Base-by-base conservation (phyloP, 64 coral and sea anemone species). In the Cladopsammia gracilis region DNA sequence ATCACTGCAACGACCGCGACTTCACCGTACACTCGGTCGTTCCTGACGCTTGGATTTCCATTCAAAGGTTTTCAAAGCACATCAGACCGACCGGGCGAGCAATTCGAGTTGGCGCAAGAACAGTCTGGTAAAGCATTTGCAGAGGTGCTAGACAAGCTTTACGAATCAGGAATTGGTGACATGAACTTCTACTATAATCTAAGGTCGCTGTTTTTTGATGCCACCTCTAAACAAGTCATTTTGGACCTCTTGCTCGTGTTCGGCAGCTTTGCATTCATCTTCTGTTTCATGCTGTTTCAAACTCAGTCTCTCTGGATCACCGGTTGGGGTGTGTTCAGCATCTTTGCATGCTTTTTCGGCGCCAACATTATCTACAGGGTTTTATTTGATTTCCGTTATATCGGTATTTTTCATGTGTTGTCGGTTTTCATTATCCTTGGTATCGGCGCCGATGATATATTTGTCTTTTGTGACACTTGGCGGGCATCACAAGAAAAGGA, bases 381-480 rank as follows among this genome's bases (percentile, higher is more conserved):
- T 16, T 18, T 92, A 3, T 56, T 92, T 24, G 90, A 92, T 60
- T 92, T 59, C 58, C 90, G 90, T 16, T 92, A 92, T 76, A 60
- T 92, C 4, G 90, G 90, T 6, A 77, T 92, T 44, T 92, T 92
- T 43, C 90, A 92, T 20, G 90, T 92, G n/a, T 23, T 92, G 20
- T 86, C 90, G 2, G 81, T 92, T 15, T 92, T 92, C 56, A 92
- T 92, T n/a, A 91, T 91, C 45, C 48, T 72, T 8, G 89, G 89
- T 5, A 91, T 91, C 7, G 89, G 89, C 16, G 89, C 77, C 6
- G 89, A 91, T 70, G 89, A 91, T 52, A 76, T 91, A 0, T 91
- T 91, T 10, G 89, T 91, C 2, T 91, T 91, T 60, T 71, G n/a
- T 58, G 89, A 91, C 77, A 91, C 89, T 25, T 91, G 89, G 89